Base-by-base conservation (phyloP, 1,140 invertebrate genomes). In the Holcopasites calliopsidis region DNA sequence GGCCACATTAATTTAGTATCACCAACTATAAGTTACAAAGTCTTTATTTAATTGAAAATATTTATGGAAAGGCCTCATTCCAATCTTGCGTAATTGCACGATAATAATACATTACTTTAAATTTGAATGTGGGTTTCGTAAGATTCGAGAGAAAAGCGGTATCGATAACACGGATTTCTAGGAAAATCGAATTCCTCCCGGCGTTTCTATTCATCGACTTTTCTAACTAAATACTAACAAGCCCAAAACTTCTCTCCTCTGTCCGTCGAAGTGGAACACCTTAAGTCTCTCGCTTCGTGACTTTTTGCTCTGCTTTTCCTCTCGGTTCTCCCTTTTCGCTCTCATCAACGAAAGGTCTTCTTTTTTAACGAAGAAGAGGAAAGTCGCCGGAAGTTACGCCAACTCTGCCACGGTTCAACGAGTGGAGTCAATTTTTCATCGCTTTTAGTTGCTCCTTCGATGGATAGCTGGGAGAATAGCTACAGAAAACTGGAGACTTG, bases 371-470 rank as follows among this genome's bases (percentile, higher is more conserved):
- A 85, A 83, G 68, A 80, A 80, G 68, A 76, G 70, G 76, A 74
- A 83, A 86, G 82, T 86, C 83, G 75, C 57, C 75, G 52, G 69
- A 89, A 88, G 79, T 88, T 88, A 58, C 64, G 66, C 76, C 76
- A 88, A 88, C 84, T 89, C 75, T 71, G 69, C 66, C 68, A 65
- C 72, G 64, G 80, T 75, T 85, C 76, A 78, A 82, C 84, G 80
- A 87, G 79, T 76, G 38, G 71, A 88, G 87, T 87, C 87, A 87
- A 85, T 89, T 88, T 88, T 88, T 88, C 87, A 88, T 89, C 80
- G 78, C 81, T 83, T 82, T 85, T 77, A 86, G 82, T 83, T 80
- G 80, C 76, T 82, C 68, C 83, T 82, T 83, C 52, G 72, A 80
- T 52, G 81, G 75, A 84, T 87, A 86, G 85, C 85, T 74, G 82